Evolutionary conservation across 2,888 invertebrate species (phyloP).

Genomic region (Rhamnusium bicolor): DNA sequence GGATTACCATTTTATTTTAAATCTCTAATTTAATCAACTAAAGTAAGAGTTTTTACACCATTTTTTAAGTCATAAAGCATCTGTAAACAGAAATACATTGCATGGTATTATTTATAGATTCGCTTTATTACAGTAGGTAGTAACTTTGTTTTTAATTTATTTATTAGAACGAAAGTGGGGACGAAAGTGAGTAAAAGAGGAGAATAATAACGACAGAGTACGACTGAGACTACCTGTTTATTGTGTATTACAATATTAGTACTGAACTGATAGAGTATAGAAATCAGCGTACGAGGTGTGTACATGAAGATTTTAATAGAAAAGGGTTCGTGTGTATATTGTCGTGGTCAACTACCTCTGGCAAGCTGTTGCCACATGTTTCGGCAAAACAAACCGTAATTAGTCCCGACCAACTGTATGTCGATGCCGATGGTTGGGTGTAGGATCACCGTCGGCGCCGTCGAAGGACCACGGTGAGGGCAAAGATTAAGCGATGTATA

Average conservation of each 20-base stretch:
- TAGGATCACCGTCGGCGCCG: constrained; percentile 31
- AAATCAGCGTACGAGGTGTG: constrained; percentile 56
- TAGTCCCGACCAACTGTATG: constrained; percentile 39
- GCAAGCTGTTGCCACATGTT: constrained; percentile 65
- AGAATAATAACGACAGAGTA: no score
- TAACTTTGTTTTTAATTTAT: no score
- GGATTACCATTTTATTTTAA: neutral
- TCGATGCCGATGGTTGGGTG: constrained; percentile 34
- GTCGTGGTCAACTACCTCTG: constrained; percentile 68
- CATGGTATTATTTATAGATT: no score
- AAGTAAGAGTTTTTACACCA: neutral
- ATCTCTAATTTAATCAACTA: neutral
- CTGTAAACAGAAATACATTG: neutral
- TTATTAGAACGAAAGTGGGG: no score
- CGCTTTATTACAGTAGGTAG: no score
- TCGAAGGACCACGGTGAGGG: constrained; percentile 24
- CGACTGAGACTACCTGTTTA: constrained; percentile 3
- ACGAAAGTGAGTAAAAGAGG: no score
- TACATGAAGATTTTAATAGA: constrained; percentile 63
- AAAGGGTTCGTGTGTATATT: constrained; percentile 64
- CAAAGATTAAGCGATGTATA: constrained; percentile 18
- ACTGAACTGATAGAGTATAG: constrained; percentile 22
- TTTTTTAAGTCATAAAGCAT: neutral
- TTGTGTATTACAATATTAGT: constrained; percentile 14
- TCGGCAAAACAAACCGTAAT: constrained; percentile 59